Evolutionary conservation across 2,113 vertebrate genomes (phyloP).

Genomic region (Sisor rabdophorus): DNA sequence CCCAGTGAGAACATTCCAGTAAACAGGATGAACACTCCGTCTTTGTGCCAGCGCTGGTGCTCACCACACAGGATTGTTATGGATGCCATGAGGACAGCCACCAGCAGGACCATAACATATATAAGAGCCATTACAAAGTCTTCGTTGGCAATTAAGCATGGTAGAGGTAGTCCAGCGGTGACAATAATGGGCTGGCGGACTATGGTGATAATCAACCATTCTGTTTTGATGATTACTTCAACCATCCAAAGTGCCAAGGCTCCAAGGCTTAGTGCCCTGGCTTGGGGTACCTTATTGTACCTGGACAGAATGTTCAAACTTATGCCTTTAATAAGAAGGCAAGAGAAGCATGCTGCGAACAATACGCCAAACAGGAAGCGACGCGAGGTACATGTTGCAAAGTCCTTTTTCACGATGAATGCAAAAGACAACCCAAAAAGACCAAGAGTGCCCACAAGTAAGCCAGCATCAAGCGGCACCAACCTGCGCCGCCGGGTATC

Average conservation of each 20-base stretch:
- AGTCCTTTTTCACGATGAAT: conserved; percentile 81
- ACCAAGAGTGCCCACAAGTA: conserved; percentile 79
- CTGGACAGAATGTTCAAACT: conserved; percentile 77
- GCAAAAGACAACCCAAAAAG: conserved; percentile 89
- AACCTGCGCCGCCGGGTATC: conserved; percentile 71
- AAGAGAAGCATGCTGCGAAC: conserved; percentile 86
- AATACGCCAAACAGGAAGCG: conserved; percentile 91
- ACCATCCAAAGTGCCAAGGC: conserved; percentile 78
- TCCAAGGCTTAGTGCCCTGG: conserved; percentile 71
- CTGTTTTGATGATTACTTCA: conserved; percentile 87
- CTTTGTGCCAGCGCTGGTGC: conserved; percentile 76
- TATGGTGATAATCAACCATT: conserved; percentile 92
- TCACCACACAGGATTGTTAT: conserved; percentile 70
- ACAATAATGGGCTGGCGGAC: conserved; percentile 56
- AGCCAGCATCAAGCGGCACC: conserved; percentile 73
- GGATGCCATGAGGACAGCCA: conserved; percentile 63
- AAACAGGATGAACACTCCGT: conserved; percentile 71
- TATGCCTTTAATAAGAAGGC: conserved; percentile 77
- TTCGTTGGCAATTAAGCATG: conserved; percentile 75
- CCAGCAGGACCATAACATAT: conserved; percentile 86
- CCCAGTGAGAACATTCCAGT: conserved; percentile 69
- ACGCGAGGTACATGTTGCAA: conserved; percentile 83
- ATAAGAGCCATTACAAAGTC: conserved; percentile 92
- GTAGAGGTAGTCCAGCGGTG: conserved; percentile 23
- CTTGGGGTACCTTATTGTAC: conserved; percentile 64